Conservation (phyloP, 2,113 vertebrate species). For the Pachyramphus minor region DNA sequence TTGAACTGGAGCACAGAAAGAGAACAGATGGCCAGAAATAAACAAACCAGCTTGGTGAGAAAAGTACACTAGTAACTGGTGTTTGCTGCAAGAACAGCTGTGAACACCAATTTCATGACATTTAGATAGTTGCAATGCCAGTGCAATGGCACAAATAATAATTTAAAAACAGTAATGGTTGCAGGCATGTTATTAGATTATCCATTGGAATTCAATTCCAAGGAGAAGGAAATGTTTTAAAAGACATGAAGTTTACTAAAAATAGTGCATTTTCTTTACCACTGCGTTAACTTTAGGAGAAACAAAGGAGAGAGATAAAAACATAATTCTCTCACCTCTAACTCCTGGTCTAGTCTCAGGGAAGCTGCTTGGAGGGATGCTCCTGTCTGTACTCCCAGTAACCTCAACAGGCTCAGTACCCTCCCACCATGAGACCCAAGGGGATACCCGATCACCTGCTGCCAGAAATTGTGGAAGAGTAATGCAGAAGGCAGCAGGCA, state of each 20-base stretch:
- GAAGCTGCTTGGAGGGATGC: not conserved
- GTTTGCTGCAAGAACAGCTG: not conserved
- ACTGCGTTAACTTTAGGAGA: not conserved
- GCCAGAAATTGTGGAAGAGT: not conserved
- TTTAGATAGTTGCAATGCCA: not conserved
- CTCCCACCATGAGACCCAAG: not conserved
- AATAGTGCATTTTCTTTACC: constrained; percentile 5
- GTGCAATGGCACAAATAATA: not conserved
- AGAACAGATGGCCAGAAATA: fast-evolving
- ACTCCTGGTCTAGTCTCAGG: not conserved
- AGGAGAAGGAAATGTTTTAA: not conserved
- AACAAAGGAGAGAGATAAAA: not conserved
- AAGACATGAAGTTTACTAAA: not conserved
- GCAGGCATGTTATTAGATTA: not conserved
- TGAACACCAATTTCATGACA: not conserved
- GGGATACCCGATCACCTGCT: not conserved
- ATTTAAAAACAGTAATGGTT: not conserved
- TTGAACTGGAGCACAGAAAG: not conserved
- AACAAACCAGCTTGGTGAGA: not conserved
- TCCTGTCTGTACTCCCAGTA: not conserved
- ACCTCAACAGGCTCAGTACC: not conserved
- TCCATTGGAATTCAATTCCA: constrained; percentile 4
- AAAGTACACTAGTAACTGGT: not conserved
- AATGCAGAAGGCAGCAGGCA: not conserved
- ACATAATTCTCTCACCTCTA: not conserved